phyloP scores from a whole-genome alignment of 2,888 invertebrate genomes.

The Elmis aenea region DNA sequence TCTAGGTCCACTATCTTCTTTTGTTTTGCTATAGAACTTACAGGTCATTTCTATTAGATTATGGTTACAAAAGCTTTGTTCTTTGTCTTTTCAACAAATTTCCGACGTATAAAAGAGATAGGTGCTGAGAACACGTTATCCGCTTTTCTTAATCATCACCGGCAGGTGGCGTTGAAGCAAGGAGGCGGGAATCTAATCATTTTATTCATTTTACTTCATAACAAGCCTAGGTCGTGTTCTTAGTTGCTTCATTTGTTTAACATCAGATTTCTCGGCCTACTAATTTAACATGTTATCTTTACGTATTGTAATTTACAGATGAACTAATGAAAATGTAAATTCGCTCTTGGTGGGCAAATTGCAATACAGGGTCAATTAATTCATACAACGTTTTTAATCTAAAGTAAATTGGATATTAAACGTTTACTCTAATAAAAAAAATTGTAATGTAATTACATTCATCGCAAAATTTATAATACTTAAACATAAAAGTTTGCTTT shows the following conservation, averaged over 20 bases:
- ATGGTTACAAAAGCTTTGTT: slow-evolving; percentile 6
- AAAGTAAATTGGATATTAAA: no score
- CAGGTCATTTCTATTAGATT: slow-evolving; percentile 10
- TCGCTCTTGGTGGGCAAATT: slow-evolving; percentile 1
- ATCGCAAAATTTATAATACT: no score
- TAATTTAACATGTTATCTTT: slow-evolving; percentile 5
- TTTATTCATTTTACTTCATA: slow-evolving; percentile 15
- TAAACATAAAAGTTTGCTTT: no score
- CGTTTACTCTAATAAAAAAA: no score
- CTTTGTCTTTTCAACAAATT: slow-evolving; percentile 11
- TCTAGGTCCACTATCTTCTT: slow-evolving; percentile 21
- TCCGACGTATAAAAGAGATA: slow-evolving; percentile 4
- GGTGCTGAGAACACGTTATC: slow-evolving; percentile 3
- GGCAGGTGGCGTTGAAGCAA: slow-evolving; percentile 22
- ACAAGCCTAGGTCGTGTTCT: slow-evolving; percentile 20
- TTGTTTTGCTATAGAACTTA: slow-evolving; percentile 13
- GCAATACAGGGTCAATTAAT: no score
- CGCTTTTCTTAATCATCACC: slow-evolving; percentile 6
- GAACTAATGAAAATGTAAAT: slow-evolving; percentile 4
- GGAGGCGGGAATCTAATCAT: slow-evolving; percentile 17
- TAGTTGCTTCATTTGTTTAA: slow-evolving; percentile 15
- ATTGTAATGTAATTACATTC: no score
- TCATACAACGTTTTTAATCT: no score
- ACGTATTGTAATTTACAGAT: no score
- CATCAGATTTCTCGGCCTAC: slow-evolving; percentile 7